These are phyloP conservation scores for Uloborus diversus DNA, from an alignment of 1,140 invertebrate species.

Conservation along the genomic window DNA sequence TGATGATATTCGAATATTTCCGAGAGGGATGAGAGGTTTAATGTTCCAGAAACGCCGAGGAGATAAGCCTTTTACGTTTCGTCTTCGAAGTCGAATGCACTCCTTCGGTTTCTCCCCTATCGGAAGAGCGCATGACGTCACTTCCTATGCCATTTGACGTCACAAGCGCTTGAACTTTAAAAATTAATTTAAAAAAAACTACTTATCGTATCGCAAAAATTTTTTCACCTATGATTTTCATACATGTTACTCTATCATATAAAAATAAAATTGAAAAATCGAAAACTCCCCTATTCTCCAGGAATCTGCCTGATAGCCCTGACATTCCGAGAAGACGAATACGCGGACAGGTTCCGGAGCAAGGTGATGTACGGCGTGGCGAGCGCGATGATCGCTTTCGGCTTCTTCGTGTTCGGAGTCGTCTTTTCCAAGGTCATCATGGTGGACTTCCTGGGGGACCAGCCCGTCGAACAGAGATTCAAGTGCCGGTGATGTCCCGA, in stretches of 20 bases:
- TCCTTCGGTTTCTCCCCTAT: not conserved
- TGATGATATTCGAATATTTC: no score
- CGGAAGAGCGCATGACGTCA: not conserved
- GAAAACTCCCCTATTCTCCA: constrained; percentile 59
- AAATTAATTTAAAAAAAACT: no score
- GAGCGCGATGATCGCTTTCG: constrained; percentile 69
- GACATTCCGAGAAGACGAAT: constrained; percentile 66
- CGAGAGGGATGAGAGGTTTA: no score
- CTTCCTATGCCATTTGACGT: not conserved
- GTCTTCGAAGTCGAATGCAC: no score
- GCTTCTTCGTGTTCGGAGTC: constrained; percentile 72
- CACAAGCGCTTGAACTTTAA: not conserved
- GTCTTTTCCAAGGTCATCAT: constrained; percentile 69
- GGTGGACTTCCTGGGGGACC: constrained; percentile 4
- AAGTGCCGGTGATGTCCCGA: constrained; percentile 37
- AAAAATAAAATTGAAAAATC: not conserved
- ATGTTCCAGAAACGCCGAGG: no score
- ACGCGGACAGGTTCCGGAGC: constrained; percentile 65
- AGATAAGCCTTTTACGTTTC: no score
- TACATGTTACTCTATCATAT: not conserved
- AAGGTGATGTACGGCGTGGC: constrained; percentile 63
- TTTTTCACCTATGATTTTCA: not conserved
- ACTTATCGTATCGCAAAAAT: no score
- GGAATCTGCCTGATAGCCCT: constrained; percentile 72
- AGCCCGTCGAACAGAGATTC: not conserved